Evolutionary conservation across 2,888 invertebrate species (phyloP), one percentile per base, ranked within the genome.

Genomic region (Chrysolina haemoptera): DNA sequence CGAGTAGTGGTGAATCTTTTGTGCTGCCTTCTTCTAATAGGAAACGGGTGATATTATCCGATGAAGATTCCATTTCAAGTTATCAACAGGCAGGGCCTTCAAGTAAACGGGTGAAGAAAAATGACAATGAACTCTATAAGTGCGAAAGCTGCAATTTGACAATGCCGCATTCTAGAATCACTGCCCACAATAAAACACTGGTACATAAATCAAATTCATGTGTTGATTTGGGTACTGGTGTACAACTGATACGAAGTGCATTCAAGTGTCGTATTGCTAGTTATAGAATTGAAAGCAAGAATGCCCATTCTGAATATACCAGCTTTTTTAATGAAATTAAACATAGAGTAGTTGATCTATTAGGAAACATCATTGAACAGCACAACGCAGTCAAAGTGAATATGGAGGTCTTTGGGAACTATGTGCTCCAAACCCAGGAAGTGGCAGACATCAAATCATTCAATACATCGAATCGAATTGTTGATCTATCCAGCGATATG

Each of bases 321-420:
- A 8, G 9, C n/a, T 53, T 53, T 53, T 53, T 53, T 16, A 20
- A 53, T 11, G 18, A 20, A 10, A 16, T 18, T 9, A 53, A 10
- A 18, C 20, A 11, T 1, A 10, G 16, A 18, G 53, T 53, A 18
- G 53, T 53, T 11, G 11, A 6, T 53, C 16, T 18, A 16, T 9
- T 50, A 9, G 53, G n/a, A n/a, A n/a, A 11, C 5, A 53, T 53
- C 9, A 11, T 53, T 8, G 16, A 14, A 67, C n/a, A 22, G 4
- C 16, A 53, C 12, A 67, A 50, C 22, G 9, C 40, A 10, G 6
- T 48, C 20, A 66, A 66, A 27, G 48, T 66, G 50, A 66, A 66
- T 10, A 50, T 66, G 50, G 66, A 66, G 12, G 14, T 67, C 5
- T 50, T 67, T 20, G 66, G 66, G 10, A 66, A n/a, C 5, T 50